Evolutionary conservation across 2,797 vertebrate genomes (phyloP).

Genomic region (Intellagama lesueurii): DNA sequence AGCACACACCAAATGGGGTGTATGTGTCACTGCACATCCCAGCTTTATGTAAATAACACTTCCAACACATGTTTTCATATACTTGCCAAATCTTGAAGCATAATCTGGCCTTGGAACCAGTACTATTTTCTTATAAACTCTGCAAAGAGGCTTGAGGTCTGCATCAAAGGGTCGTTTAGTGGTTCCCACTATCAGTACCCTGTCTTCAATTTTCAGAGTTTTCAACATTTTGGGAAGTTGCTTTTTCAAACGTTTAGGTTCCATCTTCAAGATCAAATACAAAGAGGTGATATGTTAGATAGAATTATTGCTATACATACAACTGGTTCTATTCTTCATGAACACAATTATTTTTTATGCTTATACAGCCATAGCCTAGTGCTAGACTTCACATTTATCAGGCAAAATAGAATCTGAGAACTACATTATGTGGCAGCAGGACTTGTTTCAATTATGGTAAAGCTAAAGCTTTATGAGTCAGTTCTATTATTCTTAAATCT

Average conservation of each 20-base stretch:
- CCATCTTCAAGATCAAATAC: slow-evolving; percentile 65
- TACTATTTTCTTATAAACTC: slow-evolving; percentile 85
- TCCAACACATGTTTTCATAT: rapidly evolving
- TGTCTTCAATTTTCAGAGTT: slow-evolving; percentile 80
- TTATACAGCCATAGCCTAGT: background rate
- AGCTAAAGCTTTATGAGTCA: background rate
- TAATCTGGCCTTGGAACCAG: slow-evolving; percentile 87
- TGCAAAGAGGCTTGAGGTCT: slow-evolving; percentile 80
- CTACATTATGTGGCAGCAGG: too few species aligned
- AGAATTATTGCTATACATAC: background rate
- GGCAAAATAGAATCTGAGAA: background rate
- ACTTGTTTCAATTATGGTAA: background rate
- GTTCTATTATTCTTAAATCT: background rate
- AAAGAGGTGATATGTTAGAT: slow-evolving; percentile 15
- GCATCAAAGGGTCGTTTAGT: slow-evolving; percentile 82
- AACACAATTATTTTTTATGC: background rate
- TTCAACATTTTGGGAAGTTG: slow-evolving; percentile 81
- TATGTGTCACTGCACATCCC: too few species aligned
- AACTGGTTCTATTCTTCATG: background rate
- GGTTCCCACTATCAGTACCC: slow-evolving; percentile 86
- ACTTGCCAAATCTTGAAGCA: slow-evolving; percentile 83
- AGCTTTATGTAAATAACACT: rapidly evolving
- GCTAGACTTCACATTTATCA: background rate
- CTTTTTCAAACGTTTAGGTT: slow-evolving; percentile 81
- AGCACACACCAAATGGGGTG: too few species aligned